Evolutionary conservation across 2,888 invertebrate species (phyloP).

Genomic region (Acrobasis suavella): DNA sequence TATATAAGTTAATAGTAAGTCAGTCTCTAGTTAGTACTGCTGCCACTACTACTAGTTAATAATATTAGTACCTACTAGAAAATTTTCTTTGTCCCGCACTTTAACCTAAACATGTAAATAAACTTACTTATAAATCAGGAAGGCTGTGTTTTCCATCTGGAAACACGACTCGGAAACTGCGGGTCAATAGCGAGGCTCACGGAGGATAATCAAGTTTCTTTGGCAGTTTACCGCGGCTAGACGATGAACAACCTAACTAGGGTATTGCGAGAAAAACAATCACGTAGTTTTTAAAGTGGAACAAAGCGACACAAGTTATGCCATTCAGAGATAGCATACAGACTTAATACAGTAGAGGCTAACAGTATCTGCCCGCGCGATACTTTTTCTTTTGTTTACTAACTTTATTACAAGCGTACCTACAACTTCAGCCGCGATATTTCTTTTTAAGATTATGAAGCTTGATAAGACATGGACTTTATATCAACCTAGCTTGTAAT

Average conservation of each 20-base stretch:
- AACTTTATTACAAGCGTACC: not conserved
- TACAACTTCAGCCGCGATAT: no score
- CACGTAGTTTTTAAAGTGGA: not conserved
- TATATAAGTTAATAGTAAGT: no score
- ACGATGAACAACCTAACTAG: conserved; percentile 16
- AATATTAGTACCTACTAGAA: no score
- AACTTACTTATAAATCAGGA: no score
- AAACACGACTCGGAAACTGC: not conserved
- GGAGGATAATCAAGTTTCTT: conserved; percentile 22
- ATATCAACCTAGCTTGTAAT: no score
- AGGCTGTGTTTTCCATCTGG: not conserved
- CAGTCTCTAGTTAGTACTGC: no score
- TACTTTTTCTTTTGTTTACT: not conserved
- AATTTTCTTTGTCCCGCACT: no score
- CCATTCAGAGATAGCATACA: not conserved
- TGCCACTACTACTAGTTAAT: no score
- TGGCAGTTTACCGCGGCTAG: conserved; percentile 26
- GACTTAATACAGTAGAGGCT: not conserved
- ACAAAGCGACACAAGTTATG: not conserved
- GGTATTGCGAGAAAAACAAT: not conserved
- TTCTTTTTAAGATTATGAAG: no score
- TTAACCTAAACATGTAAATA: no score
- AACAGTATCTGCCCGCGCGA: conserved; percentile 1
- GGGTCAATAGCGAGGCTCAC: conserved; percentile 7
- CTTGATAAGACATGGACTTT: no score